Evolutionary conservation across 2,888 invertebrate genomes (phyloP).

Genomic region (Diabrotica balteata): DNA sequence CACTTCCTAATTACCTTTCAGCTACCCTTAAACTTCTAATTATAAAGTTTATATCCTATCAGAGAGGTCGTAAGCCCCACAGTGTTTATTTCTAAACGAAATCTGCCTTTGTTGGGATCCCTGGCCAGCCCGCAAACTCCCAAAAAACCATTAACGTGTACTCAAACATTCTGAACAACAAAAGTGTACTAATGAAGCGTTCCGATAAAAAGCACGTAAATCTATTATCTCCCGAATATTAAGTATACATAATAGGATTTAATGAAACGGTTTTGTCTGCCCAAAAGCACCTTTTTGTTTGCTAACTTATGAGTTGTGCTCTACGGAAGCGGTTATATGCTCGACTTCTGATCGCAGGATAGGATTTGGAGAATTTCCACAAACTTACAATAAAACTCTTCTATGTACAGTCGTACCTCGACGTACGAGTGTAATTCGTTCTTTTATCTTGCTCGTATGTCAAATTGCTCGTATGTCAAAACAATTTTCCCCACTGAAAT

Average conservation of each 20-base stretch:
- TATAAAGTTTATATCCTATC: slow-evolving; percentile 4
- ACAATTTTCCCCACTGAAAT: no score
- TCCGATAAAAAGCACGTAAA: slow-evolving; percentile 31
- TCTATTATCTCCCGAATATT: slow-evolving; percentile 34
- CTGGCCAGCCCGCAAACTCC: slow-evolving; percentile 18
- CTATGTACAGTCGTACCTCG: no score
- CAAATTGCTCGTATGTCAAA: no score
- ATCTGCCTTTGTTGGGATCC: not conserved
- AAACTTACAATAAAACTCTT: no score
- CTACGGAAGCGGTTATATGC: slow-evolving; percentile 27
- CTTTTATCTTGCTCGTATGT: no score
- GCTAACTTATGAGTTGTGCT: slow-evolving; percentile 34
- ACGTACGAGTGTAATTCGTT: no score
- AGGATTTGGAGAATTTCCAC: no score
- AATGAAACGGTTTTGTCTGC: slow-evolving; percentile 37
- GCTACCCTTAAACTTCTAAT: slow-evolving; percentile 2
- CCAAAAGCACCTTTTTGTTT: slow-evolving; percentile 33
- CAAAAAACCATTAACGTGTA: slow-evolving; percentile 26
- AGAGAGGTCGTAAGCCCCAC: slow-evolving; percentile 1
- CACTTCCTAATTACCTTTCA: slow-evolving; percentile 1
- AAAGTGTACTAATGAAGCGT: slow-evolving; percentile 34
- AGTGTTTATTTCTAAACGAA: slow-evolving; percentile 9
- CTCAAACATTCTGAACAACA: slow-evolving; percentile 20
- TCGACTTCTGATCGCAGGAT: not conserved
- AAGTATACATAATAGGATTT: slow-evolving; percentile 38